A percentile compares a stretch with the other conserved stretches of the same genome.
Conservation (phyloP, 2,113 vertebrate species). For the Protobothrops mucrosquamatus region DNA sequence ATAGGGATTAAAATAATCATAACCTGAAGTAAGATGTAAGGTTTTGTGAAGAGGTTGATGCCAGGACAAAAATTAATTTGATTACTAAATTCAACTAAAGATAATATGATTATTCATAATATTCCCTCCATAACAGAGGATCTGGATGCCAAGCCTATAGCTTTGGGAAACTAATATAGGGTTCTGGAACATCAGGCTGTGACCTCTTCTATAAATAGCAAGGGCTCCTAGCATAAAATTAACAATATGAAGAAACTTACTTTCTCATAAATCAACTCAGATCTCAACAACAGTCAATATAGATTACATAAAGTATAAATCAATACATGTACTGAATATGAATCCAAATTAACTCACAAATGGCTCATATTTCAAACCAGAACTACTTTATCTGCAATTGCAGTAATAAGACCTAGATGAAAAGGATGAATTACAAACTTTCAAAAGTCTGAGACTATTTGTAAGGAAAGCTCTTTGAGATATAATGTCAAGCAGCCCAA, state of each 20-base stretch:
- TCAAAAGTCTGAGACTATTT: background rate
- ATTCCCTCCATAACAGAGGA: background rate
- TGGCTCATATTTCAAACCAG: background rate
- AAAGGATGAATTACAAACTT: background rate
- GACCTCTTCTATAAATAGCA: background rate
- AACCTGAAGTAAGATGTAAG: background rate
- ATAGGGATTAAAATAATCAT: background rate
- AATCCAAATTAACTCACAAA: background rate
- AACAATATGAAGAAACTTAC: background rate
- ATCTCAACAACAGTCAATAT: background rate
- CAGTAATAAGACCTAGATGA: background rate
- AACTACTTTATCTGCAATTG: background rate
- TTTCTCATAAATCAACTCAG: background rate
- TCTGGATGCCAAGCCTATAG: background rate
- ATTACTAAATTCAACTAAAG: background rate
- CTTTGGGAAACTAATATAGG: background rate
- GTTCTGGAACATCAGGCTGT: background rate
- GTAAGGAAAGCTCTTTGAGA: background rate
- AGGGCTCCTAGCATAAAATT: background rate
- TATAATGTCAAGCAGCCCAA: background rate
- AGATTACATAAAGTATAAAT: background rate
- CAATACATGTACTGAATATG: background rate
- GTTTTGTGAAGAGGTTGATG: background rate
- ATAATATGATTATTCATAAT: background rate
- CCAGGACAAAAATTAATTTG: background rate